A percentile compares a stretch with the other conserved stretches of the same genome.
Conservation (phyloP, 2,888 invertebrate genomes). For the Andricus quercusramuli region DNA sequence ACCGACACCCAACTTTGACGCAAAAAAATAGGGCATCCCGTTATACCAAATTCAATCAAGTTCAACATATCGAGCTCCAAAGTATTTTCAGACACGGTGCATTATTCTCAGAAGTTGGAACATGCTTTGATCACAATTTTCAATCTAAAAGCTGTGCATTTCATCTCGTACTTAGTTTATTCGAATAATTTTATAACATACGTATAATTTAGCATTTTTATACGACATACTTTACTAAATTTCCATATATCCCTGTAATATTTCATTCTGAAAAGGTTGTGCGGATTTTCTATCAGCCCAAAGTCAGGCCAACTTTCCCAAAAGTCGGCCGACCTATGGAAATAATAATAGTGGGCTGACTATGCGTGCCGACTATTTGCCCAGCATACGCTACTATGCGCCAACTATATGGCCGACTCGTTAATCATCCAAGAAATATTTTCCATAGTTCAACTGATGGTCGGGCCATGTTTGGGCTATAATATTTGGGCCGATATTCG, state of each 20-base stretch:
- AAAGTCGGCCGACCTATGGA: too few relatives aligned
- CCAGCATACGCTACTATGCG: too few relatives aligned
- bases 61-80: constrained; percentile 20
- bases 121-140: background rate
- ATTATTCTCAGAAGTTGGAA: constrained; percentile 10
- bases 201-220: background rate
- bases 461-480: too few relatives aligned
- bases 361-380: too few relatives aligned
- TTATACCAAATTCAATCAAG: constrained; percentile 13
- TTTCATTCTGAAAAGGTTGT: background rate
- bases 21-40: background rate
- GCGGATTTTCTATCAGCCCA: too few relatives aligned
- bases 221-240: background rate
- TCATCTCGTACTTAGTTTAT: background rate
- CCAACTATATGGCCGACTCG: too few relatives aligned
- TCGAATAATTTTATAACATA: background rate
- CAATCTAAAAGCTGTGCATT: background rate
- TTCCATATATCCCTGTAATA: too few relatives aligned
- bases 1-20: background rate
- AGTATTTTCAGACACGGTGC: background rate
- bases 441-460: too few relatives aligned
- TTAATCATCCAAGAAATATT: too few relatives aligned
- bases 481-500: too few relatives aligned
- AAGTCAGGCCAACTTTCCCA: too few relatives aligned
- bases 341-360: too few relatives aligned